Evolutionary conservation across 37 sponge, comb jelly and placozoan genomes (phyloP), one percentile per base, ranked within the genome.

Genomic region (Halichondria panicea): DNA sequence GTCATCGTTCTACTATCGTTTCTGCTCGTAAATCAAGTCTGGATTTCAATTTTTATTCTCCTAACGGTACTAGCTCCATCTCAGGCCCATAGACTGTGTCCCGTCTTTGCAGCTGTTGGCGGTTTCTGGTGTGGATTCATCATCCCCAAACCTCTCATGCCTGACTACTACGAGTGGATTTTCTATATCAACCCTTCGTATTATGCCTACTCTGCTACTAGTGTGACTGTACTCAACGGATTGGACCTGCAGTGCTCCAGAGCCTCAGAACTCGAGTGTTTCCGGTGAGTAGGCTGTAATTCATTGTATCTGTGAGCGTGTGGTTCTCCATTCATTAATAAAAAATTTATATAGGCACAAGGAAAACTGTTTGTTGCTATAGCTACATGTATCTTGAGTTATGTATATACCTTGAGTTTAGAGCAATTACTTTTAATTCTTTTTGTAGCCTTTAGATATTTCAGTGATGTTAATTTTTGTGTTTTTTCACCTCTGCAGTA

Each of bases 61-160:
- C 65, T 90, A 55, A 85, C 78, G 0, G 76, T 81, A 37, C 77
- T 63, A 5, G 67, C 55, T 28, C 91, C 91, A 0, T 31, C 52
- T 3, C 64, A 81, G 35, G 80, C 91, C 0, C 87, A 81, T 58
- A 63, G 87, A 41, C 64, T 91, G 8, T 91, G 87, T 34, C 87
- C 91, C 24, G 76, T 91, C 28, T 76, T 86, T 55, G 76, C 91
- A 9, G 91, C 91, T 18, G 69, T 91, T 32, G 81, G 87, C 1
- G 86, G 87, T 30, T 91, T 91, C 55, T 86, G 77, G 43, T 86
- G 91, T 35, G 87, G 91, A 0, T 91, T 91, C 75, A 82, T 91
- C 63, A 76, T 91, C 22, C 91, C 91, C 9, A 65, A 71, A 5
- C 68, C 75, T 2, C 52, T 69, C 22, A 77, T 91, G 91, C 78